These are phyloP conservation scores for Lates japonicus DNA, from an alignment of 2,797 vertebrate species.

Conservation along the genomic window DNA sequence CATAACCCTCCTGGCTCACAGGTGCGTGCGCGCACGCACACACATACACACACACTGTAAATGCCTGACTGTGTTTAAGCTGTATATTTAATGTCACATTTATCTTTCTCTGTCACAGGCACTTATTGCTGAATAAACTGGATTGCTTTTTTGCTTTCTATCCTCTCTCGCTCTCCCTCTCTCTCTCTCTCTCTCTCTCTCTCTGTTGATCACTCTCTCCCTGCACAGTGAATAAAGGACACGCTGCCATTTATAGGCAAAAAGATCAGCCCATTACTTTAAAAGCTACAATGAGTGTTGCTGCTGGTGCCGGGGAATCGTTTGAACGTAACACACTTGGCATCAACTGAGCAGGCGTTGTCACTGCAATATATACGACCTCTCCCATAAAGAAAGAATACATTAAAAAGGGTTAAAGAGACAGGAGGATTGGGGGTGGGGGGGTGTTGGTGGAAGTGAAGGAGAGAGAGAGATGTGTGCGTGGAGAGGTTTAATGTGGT, in stretches of 20 bases:
- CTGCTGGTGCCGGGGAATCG: conserved; percentile 8
- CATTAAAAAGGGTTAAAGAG: conserved; percentile 15
- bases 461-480: conserved; percentile 9
- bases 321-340: conserved; percentile 41
- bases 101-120: conserved; percentile 67
- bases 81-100: conserved; percentile 64
- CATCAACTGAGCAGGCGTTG: background rate
- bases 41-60: conserved; percentile 13
- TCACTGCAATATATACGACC: conserved; percentile 14
- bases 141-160: conserved; percentile 21
- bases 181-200: background rate
- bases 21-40: conserved; percentile 10
- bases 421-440: background rate
- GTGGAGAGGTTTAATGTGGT: conserved; percentile 56
- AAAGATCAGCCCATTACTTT: conserved; percentile 54
- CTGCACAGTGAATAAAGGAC: conserved; percentile 36
- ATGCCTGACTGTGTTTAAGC: conserved; percentile 20
- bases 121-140: conserved; percentile 66
- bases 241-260: too few relatives aligned
- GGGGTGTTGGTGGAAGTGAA: background rate
- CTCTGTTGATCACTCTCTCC: conserved; percentile 2
- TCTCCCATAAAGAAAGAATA: conserved; percentile 16
- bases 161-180: conserved; percentile 5
- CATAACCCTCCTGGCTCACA: background rate
- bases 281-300: conserved; percentile 34